Evolutionary conservation across 2,888 invertebrate genomes (phyloP).

Genomic region (Laothoe populi): DNA sequence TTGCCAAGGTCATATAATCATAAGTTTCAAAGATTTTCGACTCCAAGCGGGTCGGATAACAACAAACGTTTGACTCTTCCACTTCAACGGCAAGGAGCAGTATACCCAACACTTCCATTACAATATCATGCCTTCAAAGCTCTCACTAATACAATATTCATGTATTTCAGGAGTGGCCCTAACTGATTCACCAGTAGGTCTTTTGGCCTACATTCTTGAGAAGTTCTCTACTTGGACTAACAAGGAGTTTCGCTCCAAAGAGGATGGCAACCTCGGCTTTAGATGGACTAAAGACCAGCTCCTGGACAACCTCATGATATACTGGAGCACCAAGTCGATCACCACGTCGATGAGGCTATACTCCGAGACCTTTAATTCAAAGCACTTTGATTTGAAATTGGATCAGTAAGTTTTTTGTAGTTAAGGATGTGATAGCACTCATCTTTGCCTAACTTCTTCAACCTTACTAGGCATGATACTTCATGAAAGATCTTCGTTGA

Average conservation of each 20-base stretch:
- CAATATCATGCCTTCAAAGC: no score
- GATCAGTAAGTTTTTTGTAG: constrained; percentile 76
- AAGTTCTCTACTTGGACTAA: constrained; percentile 93
- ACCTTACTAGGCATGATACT: no score
- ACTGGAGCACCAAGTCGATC: constrained; percentile 90
- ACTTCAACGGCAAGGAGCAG: no score
- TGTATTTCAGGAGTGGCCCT: constrained; percentile 85
- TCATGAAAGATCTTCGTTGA: no score
- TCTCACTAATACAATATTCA: neutral
- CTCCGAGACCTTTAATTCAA: constrained; percentile 83
- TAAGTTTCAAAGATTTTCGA: no score
- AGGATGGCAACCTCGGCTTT: constrained; percentile 88
- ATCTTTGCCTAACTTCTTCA: no score
- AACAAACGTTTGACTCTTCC: no score
- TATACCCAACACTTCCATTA: no score
- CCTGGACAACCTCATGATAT: constrained; percentile 93
- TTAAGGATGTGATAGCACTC: no score
- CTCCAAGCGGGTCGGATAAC: no score
- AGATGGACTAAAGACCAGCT: constrained; percentile 88
- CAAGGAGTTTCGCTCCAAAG: constrained; percentile 55
- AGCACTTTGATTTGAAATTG: constrained; percentile 49
- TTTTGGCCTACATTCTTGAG: constrained; percentile 93
- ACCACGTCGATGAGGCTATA: constrained; percentile 91
- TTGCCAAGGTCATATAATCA: no score
- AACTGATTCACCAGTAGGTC: constrained; percentile 90